phyloP scores from a whole-genome alignment of 1,140 invertebrate species.

The Elysia chlorotica region DNA sequence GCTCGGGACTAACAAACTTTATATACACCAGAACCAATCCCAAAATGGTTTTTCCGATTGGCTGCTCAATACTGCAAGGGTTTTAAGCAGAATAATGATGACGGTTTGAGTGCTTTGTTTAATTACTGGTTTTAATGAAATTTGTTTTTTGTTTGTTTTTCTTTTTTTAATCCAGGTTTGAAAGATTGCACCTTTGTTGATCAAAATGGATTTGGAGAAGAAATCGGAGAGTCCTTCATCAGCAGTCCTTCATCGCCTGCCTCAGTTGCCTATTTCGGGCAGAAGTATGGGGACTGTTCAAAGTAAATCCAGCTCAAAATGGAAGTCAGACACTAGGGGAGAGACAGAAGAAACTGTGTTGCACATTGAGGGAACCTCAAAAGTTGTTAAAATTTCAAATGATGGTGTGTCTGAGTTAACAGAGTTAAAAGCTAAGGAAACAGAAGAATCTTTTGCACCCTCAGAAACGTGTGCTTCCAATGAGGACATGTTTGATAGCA shows the following conservation, averaged over 20 bases:
- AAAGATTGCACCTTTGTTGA: neutral
- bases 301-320: slow-evolving; percentile 45
- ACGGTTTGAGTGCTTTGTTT: neutral
- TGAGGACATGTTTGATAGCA: neutral
- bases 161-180: neutral
- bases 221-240: neutral
- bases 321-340: slow-evolving; percentile 8
- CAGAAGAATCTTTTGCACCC: slow-evolving; percentile 7
- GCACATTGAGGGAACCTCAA: slow-evolving; percentile 44
- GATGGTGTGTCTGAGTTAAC: slow-evolving; percentile 35
- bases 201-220: neutral
- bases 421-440: slow-evolving; percentile 19
- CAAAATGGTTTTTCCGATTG: no score
- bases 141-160: neutral
- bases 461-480: neutral
- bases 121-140: neutral
- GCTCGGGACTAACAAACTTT: no score
- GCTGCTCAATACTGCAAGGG: no score
- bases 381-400: slow-evolving; percentile 34
- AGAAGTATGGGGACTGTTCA: slow-evolving; percentile 49
- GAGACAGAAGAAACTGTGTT: slow-evolving; percentile 31
- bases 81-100: neutral
- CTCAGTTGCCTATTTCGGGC: slow-evolving; percentile 48
- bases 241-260: slow-evolving; percentile 42
- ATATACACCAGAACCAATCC: no score